Conservation (phyloP, 2,797 vertebrate genomes). For the Urophycis tenuis region DNA sequence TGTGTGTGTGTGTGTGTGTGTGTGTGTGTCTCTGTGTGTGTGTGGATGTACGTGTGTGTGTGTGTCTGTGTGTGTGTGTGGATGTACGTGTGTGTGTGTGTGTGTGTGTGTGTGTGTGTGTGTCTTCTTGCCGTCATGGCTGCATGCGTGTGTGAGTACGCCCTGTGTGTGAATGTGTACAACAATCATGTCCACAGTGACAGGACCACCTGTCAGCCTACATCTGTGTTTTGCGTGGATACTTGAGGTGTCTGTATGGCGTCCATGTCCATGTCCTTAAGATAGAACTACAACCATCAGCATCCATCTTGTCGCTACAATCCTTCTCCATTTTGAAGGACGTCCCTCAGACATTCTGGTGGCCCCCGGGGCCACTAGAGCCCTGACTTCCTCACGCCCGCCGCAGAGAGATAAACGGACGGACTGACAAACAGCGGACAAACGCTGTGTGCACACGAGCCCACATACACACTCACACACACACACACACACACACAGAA, state of each 20-base stretch:
- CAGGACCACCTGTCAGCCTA: not conserved
- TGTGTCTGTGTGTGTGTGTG: not conserved
- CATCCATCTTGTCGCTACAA: slow-evolving; percentile 91
- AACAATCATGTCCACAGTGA: not conserved
- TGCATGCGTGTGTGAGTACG: not conserved
- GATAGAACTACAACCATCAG: slow-evolving; percentile 75
- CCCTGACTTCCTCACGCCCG: slow-evolving; percentile 25
- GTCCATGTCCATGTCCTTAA: slow-evolving; percentile 70
- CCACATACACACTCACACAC: slow-evolving; percentile 1
- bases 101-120: slow-evolving; percentile 11
- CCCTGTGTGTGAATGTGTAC: not conserved
- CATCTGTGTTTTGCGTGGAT: slow-evolving; percentile 6
- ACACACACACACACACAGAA: not conserved
- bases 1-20: slow-evolving; percentile 6
- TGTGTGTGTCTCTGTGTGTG: not conserved
- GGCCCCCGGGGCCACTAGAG: slow-evolving; percentile 14
- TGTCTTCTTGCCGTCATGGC: not conserved
- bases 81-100: slow-evolving; percentile 11
- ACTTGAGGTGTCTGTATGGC: slow-evolving; percentile 15
- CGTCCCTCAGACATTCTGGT: slow-evolving; percentile 85
- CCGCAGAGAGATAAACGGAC: slow-evolving; percentile 4
- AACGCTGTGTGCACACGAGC: not conserved
- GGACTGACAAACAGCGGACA: not conserved
- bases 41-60: no score
- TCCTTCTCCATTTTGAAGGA: slow-evolving; percentile 83